Base-by-base conservation (phyloP, 2,888 invertebrate genomes). In the Scaptomyza tumidula region DNA sequence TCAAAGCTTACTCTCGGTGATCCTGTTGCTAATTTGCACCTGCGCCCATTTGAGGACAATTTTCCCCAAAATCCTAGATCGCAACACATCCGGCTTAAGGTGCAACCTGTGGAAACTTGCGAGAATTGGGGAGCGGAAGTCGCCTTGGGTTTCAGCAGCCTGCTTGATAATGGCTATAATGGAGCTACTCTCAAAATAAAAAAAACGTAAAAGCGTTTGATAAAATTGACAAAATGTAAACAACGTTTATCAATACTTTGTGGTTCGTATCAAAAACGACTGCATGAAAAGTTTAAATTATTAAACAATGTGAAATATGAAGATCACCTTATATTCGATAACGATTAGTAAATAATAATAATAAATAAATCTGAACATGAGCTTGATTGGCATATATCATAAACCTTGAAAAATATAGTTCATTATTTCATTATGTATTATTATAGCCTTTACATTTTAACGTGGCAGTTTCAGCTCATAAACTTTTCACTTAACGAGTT, bases 101-200 rank as follows among this genome's bases (percentile, higher is more conserved):
- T 98, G 98, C 59, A 97, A 96, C 37, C 98, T 99, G 92, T 99
- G 99, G 99, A 99, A 99, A 93, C 97, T 97, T 93, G 99, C 99
- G 50, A 94, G 99, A 88, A 98, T 99, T 89, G 99, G 99, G 56
- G 99, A 99, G 93, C 94, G 99, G 77, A 97, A 98, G 92, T 99
- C 98, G 88, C 98, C 98, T 0, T 99, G 97, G 93, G 96, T 99
- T 43, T 97, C 98, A 29, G 93, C 95, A 0, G 95, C 96, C 86
- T 99, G 99, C 93, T 90, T 99, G 49, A 92, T 96, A 53, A 98
- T 99, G 98, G 99, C 98, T 44, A 94, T 97, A 87, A 95, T 96
- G 75, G 95, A 98, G 89, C 93, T 99, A 66, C 98, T 98, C 92
- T 95, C 95, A 92, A 48, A n/a, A 33, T 65, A 7, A 53, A 11